Percentiles rank a stretch among this genome's conserved stretches.
Conservation (phyloP, 2,113 vertebrate genomes). For the Lipophrys pholis region DNA sequence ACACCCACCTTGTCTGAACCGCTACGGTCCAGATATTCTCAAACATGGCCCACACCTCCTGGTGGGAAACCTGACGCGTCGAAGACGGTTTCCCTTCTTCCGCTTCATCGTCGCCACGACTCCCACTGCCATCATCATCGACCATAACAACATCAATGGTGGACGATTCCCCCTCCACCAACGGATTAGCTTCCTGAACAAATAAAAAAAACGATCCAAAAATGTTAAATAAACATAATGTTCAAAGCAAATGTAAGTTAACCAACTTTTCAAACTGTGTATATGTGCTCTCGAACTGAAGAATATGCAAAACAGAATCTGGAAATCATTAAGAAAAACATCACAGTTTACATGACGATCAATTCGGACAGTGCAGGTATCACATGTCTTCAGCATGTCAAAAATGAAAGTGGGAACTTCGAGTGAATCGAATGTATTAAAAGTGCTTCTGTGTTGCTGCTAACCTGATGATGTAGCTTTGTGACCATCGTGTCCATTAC, state of each 20-base stretch:
- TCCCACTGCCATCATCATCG: constrained; percentile 43
- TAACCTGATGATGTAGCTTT: constrained; percentile 79
- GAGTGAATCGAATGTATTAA: background rate
- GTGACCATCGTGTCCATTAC: constrained; percentile 76
- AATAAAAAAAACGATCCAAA: too few species aligned
- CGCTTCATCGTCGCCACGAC: too few species aligned
- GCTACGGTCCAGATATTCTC: constrained; percentile 90
- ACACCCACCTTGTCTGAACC: constrained; percentile 86
- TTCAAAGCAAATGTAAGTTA: too few species aligned
- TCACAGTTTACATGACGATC: background rate
- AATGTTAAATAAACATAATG: too few species aligned
- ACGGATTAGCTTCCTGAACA: background rate
- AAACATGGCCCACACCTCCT: constrained; percentile 91
- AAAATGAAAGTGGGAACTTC: background rate
- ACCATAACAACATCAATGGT: constrained; percentile 77
- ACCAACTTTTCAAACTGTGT: too few species aligned
- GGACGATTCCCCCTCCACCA: constrained; percentile 27
- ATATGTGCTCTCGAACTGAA: background rate
- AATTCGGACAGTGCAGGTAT: background rate
- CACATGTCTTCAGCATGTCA: background rate
- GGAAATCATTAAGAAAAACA: background rate
- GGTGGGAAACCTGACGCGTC: constrained; percentile 70
- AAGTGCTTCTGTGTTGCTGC: background rate
- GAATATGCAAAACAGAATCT: background rate
- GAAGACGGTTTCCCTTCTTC: constrained; percentile 50